Evolutionary conservation across 2,797 vertebrate genomes (phyloP), one percentile per base, ranked within the genome.

Genomic region (Sebastes matsubarae): DNA sequence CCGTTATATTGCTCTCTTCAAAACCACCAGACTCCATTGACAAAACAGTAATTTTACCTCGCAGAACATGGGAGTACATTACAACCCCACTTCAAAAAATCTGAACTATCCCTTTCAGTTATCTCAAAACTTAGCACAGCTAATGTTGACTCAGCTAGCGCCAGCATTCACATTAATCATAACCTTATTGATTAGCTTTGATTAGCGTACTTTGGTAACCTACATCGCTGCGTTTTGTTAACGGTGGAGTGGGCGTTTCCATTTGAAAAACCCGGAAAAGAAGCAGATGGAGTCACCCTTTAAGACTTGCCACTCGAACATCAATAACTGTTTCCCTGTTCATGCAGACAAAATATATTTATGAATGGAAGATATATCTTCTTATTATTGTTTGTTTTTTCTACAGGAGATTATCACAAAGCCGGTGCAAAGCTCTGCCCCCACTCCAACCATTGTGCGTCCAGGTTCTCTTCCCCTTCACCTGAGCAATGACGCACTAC

Each of bases 381-480:
- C 5, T 27, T 60, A 5, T 68, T 6, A 13, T 27, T 58, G 6
- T 68, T 63, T 77, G 1, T 36, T 83, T 80, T 87, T 22, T 93
- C 74, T 42, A 67, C 94, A 99, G 98, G 97, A 98, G 87, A 84
- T 95, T 71, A 42, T 95, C 75, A 83, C 95, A 75, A 97, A 97
- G 80, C 96, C 97, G 2, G 91, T 96, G 50, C 92, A 95, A 72
- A 95, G 96, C 74, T 97, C 98, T 14, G 95, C 98, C 0, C 98
- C 98, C 1, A 99, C 97, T 29, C 97, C 98, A 34, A 97, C 98
- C 82, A 99, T 99, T 55, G 96, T 99, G 67, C 97, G 98, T 29
- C 98, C 98, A 1, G 98, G 97, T 77, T 99, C 98, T 55, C 96
- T 99, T 82, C 97, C 98, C 3, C 97, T 99, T 63, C 97, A 97